Percentiles rank a stretch among this genome's conserved stretches.
These are phyloP conservation scores for Acanthochromis polyacanthus DNA, from an alignment of 2,113 vertebrate genomes.

Conservation along the genomic window DNA sequence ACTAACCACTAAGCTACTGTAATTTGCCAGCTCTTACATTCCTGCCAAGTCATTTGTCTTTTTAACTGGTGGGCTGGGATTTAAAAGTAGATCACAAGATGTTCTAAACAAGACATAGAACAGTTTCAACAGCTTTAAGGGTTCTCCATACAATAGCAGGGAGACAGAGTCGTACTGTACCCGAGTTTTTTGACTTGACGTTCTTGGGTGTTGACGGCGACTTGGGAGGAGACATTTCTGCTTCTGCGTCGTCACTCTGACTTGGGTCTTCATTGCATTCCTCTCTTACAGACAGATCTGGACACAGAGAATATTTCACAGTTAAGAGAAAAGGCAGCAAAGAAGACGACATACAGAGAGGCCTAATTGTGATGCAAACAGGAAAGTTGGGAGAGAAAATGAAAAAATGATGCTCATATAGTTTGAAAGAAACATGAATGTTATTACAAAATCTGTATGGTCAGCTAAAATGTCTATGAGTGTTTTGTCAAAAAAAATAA, in stretches of 20 bases:
- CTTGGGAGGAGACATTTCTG: slow-evolving; percentile 92
- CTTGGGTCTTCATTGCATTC: slow-evolving; percentile 88
- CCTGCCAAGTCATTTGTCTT: slow-evolving; percentile 47
- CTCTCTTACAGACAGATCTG: slow-evolving; percentile 87
- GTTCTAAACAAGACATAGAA: slow-evolving; percentile 21
- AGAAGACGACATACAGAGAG: neutral
- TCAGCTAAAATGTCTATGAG: too few species aligned
- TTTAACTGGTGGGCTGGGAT: slow-evolving; percentile 43
- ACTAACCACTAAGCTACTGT: slow-evolving; percentile 26
- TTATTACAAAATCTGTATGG: too few species aligned
- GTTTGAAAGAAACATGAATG: too few species aligned
- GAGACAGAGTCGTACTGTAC: slow-evolving; percentile 71
- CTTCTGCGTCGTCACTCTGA: slow-evolving; percentile 90
- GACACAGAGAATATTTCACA: slow-evolving; percentile 24
- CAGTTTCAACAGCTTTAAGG: neutral
- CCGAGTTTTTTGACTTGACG: slow-evolving; percentile 91
- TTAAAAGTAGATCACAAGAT: slow-evolving; percentile 44
- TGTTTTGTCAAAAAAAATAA: too few species aligned
- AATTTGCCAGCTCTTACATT: slow-evolving; percentile 30
- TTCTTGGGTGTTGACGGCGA: slow-evolving; percentile 94
- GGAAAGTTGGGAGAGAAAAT: neutral
- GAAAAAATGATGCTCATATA: too few species aligned
- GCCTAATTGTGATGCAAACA: neutral
- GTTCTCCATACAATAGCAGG: neutral
- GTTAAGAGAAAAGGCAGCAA: neutral